These are phyloP conservation scores for Megalurothrips usitatus DNA, from an alignment of 2,888 invertebrate genomes.

Conservation along the genomic window DNA sequence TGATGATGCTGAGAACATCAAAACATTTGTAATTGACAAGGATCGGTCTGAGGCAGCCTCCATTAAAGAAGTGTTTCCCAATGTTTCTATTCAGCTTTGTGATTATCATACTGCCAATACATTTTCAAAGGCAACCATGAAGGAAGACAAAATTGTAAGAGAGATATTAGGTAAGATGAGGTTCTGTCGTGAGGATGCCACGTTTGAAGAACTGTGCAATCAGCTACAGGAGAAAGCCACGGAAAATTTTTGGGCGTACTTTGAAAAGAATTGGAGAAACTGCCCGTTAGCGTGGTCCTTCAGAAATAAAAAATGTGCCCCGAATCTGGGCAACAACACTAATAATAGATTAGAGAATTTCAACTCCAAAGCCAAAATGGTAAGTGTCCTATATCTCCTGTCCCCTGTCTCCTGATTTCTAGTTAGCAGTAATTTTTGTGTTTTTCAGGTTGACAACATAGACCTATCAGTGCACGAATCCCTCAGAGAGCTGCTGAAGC, in stretches of 20 bases:
- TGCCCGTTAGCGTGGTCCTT: not conserved
- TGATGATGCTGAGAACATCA: not conserved
- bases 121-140: not conserved
- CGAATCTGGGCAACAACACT: not conserved
- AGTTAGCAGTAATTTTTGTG: not conserved
- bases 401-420: not conserved
- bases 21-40: not conserved
- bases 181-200: not conserved
- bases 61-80: not conserved
- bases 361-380: not conserved
- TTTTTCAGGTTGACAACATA: not conserved
- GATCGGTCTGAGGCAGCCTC: not conserved
- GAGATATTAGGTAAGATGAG: not conserved
- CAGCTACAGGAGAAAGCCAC: not conserved
- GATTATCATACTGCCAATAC: not conserved
- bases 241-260: not conserved
- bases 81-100: not conserved
- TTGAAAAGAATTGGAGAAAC: not conserved
- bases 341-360: not conserved
- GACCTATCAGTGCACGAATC: not conserved
- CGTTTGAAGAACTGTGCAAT: not conserved
- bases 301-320: not conserved
- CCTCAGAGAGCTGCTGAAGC: not conserved
- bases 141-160: not conserved
- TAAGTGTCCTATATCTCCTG: not conserved